These are phyloP conservation scores for Portunus trituberculatus DNA, from an alignment of 1,140 invertebrate genomes.

Conservation along the genomic window DNA sequence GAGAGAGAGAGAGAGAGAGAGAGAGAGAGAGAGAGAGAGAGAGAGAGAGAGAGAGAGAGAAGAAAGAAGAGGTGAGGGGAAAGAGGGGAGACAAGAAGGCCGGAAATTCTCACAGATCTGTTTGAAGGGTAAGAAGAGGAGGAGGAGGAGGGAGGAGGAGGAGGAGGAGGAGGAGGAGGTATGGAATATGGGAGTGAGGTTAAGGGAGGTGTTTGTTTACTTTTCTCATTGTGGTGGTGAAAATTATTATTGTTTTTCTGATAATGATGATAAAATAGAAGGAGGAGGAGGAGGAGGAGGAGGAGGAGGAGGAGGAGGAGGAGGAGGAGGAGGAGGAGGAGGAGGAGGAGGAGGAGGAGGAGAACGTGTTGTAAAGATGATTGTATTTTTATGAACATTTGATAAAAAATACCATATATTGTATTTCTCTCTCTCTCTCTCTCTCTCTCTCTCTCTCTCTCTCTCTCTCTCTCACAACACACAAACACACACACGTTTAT, in stretches of 20 bases:
- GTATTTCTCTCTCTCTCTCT: background rate
- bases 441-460: background rate
- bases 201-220: too few relatives aligned
- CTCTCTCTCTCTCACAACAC: too few relatives aligned
- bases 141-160: background rate
- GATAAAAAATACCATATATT: background rate
- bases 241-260: too few relatives aligned
- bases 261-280: background rate
- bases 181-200: too few relatives aligned
- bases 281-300: constrained; percentile 8
- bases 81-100: background rate
- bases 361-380: background rate
- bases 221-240: too few relatives aligned
- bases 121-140: background rate
- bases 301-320: background rate
- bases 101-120: too few relatives aligned
- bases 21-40: background rate
- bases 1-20: background rate
- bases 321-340: constrained; percentile 4
- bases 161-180: too few relatives aligned
- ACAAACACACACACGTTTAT: too few relatives aligned
- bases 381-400: background rate
- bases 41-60: background rate
- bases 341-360: background rate
- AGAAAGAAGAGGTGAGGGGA: background rate